Base-by-base conservation (phyloP, 1,140 invertebrate species). In the Drepana arcuata region DNA sequence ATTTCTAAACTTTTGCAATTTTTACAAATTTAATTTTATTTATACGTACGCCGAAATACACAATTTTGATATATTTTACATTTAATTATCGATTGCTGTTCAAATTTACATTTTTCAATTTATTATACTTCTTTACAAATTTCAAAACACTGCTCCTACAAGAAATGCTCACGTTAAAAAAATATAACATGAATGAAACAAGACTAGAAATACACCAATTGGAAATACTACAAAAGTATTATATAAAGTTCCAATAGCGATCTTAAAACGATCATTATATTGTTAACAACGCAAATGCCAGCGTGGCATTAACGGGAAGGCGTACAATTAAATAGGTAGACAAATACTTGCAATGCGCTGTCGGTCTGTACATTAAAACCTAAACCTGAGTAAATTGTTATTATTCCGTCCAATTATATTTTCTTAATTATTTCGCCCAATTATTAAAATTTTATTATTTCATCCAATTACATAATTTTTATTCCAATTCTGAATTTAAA, bases 161-260 rank as follows among this genome's bases (percentile, higher is more conserved):
- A n/a, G n/a, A n/a, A n/a, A n/a, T n/a, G n/a, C n/a, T n/a, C 1
- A 34, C 24, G 27, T 43, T 50, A 48, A 26, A 40, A 44, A 48
- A 48, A 55, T 49, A 39, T 47, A 50, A 35, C 44, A 60, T 46
- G 28, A 37, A 13, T 39, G 48, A 51, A 57, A 41, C 40, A 67
- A 70, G 71, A 80, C 71, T 75, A 77, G 73, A 80, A 68, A 47
- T 72, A 73, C 68, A 75, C 69, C 73, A 70, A 80, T 80, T 67
- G 42, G 41, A 55, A 55, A 57, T 24, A n/a, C n/a, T n/a, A n/a
- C n/a, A n/a, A n/a, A n/a, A n/a, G n/a, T n/a, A n/a, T n/a, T n/a
- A n/a, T n/a, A n/a, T n/a, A n/a, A n/a, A n/a, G n/a, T n/a, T n/a
- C n/a, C n/a, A n/a, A n/a, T n/a, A n/a, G n/a, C n/a, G n/a, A n/a